These are phyloP conservation scores for Silurus asotus DNA, from an alignment of 2,113 vertebrate species.

Conservation along the genomic window DNA sequence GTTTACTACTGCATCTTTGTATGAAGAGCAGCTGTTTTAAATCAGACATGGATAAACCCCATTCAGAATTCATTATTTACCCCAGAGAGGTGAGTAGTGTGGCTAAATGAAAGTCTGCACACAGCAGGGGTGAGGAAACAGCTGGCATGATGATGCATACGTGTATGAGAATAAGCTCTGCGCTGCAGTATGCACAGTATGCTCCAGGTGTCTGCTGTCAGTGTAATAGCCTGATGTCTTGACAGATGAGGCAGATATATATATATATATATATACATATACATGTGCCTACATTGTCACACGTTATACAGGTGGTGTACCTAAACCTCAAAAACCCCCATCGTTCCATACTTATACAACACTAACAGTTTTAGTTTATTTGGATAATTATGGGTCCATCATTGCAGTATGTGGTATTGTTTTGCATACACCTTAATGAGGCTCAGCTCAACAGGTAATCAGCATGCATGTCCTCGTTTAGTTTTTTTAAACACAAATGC, in stretches of 20 bases:
- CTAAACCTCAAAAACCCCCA: background rate
- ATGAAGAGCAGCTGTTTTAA: background rate
- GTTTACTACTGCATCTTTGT: background rate
- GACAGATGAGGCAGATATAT: slow-evolving; percentile 24
- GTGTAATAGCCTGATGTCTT: slow-evolving; percentile 13
- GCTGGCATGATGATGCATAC: slow-evolving; percentile 19
- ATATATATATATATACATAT: no score
- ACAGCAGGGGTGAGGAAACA: slow-evolving; percentile 23
- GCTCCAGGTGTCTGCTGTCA: slow-evolving; percentile 36
- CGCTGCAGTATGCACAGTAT: background rate
- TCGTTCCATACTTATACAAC: background rate
- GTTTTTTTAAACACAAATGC: background rate
- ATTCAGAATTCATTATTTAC: background rate
- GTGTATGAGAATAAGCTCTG: slow-evolving; percentile 8
- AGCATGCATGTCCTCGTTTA: background rate
- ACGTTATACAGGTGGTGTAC: background rate
- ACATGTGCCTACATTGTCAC: background rate
- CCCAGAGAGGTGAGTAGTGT: background rate
- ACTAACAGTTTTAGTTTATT: background rate
- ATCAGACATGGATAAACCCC: background rate
- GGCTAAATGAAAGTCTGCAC: slow-evolving; percentile 5
- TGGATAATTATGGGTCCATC: background rate
- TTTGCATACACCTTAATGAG: background rate
- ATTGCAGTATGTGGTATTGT: background rate
- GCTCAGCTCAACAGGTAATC: slow-evolving; percentile 7